A percentile compares a stretch with the other conserved stretches of the same genome.
These are phyloP conservation scores for Meleagris gallopavo DNA, from an alignment of 2,113 vertebrate species.

Conservation along the genomic window DNA sequence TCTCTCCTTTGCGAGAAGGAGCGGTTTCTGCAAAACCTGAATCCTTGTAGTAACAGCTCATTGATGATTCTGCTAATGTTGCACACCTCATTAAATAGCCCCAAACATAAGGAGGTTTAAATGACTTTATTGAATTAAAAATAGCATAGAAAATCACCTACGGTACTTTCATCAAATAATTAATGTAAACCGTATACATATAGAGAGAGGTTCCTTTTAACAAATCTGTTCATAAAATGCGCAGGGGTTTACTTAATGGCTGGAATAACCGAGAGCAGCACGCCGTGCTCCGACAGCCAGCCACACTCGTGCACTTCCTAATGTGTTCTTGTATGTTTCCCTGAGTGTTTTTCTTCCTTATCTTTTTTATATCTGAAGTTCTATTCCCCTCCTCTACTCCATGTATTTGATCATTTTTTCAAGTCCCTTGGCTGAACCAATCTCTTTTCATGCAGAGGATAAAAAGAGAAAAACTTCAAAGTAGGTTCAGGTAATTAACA, in stretches of 20 bases:
- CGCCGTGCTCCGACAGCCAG: slow-evolving; percentile 6
- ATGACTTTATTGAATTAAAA: slow-evolving; percentile 74
- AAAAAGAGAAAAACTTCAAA: slow-evolving; percentile 90
- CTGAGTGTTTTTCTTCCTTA: slow-evolving; percentile 81
- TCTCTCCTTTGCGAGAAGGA: background rate
- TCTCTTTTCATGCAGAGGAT: slow-evolving; percentile 86
- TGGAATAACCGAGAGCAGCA: slow-evolving; percentile 51
- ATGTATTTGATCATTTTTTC: slow-evolving; percentile 87
- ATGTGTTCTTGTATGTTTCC: slow-evolving; percentile 72
- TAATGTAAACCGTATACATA: slow-evolving; percentile 62
- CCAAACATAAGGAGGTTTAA: slow-evolving; percentile 63
- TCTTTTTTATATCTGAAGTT: slow-evolving; percentile 83
- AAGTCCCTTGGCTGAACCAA: slow-evolving; percentile 86
- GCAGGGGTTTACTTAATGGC: slow-evolving; percentile 66
- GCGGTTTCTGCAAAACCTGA: background rate
- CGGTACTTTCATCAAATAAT: slow-evolving; percentile 70
- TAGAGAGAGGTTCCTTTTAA: slow-evolving; percentile 29
- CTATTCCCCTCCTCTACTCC: slow-evolving; percentile 73
- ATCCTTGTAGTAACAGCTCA: slow-evolving; percentile 26
- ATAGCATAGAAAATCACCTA: slow-evolving; percentile 63
- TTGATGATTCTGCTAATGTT: slow-evolving; percentile 63
- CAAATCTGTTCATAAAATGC: slow-evolving; percentile 28
- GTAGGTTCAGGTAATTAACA: slow-evolving; percentile 92
- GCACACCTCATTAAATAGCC: slow-evolving; percentile 61
- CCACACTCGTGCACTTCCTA: slow-evolving; percentile 57